phyloP scores from a whole-genome alignment of 2,888 invertebrate species.

The Drosophila algonquin region DNA sequence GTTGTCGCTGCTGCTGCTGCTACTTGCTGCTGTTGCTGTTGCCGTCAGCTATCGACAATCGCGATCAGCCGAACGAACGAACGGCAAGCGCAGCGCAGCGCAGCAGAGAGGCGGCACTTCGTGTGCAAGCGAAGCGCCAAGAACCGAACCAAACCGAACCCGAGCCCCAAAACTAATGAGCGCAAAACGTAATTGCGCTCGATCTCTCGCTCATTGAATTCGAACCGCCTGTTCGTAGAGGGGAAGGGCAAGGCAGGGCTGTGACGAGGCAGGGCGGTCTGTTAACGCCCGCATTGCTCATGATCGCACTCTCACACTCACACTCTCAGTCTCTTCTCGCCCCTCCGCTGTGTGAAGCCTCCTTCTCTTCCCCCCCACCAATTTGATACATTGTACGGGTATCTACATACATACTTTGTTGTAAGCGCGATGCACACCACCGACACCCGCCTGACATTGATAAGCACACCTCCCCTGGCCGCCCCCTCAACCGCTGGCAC shows the following conservation, averaged over 20 bases:
- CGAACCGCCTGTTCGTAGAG: not conserved
- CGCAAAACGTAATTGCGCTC: conserved; percentile 38
- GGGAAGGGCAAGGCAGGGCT: not conserved
- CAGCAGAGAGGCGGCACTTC: conserved; percentile 53
- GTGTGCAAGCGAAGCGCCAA: conserved; percentile 59
- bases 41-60: conserved; percentile 65
- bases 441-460: conserved; percentile 68
- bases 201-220: conserved; percentile 17
- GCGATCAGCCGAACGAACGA: conserved; percentile 59
- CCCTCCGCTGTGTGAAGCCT: conserved; percentile 7
- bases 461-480: conserved; percentile 47
- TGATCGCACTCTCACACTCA: not conserved
- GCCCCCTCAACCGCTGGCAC: not conserved
- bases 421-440: conserved; percentile 47
- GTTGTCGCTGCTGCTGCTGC: conserved; percentile 17
- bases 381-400: conserved; percentile 52
- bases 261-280: not conserved
- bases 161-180: conserved; percentile 54
- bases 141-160: conserved; percentile 42
- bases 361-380: not conserved
- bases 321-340: conserved; percentile 22
- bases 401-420: conserved; percentile 47
- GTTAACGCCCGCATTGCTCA: conserved; percentile 8
- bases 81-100: conserved; percentile 1
- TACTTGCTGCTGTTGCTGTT: conserved; percentile 19